Percentiles rank a stretch among this genome's conserved stretches.
phyloP scores from a whole-genome alignment of 2,113 vertebrate genomes.

The Neolamprologus sp. region DNA sequence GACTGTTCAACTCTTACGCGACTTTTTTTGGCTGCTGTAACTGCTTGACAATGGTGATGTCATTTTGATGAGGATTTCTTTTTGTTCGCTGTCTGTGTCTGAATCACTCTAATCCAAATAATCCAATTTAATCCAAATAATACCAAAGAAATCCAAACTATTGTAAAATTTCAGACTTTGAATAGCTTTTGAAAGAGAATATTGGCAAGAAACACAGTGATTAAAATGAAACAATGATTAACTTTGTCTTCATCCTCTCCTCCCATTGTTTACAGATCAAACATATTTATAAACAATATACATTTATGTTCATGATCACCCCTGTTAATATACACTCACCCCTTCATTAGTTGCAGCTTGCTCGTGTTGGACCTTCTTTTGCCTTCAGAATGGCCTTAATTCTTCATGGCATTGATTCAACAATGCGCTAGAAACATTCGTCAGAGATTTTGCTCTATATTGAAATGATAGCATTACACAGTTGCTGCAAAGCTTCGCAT shows the following conservation, averaged over 20 bases:
- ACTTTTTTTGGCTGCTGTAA: neutral
- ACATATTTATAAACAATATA: neutral
- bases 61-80: neutral
- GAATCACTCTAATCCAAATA: neutral
- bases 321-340: neutral
- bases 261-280: neutral
- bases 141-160: neutral
- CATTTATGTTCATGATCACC: neutral
- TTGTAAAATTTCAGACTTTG: neutral
- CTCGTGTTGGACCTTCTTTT: neutral
- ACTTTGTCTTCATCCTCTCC: neutral
- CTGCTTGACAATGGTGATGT: neutral
- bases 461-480: neutral
- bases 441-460: neutral
- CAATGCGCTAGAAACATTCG: neutral
- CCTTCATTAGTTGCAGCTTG: neutral
- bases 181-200: neutral
- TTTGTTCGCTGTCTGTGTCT: neutral
- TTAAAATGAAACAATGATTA: neutral
- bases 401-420: neutral
- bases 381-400: neutral
- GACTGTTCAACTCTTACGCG: accelerated
- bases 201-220: accelerated
- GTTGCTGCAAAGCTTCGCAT: neutral
- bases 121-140: neutral